Base-by-base conservation (phyloP, 1,140 invertebrate genomes). In the Homarus americanus region DNA sequence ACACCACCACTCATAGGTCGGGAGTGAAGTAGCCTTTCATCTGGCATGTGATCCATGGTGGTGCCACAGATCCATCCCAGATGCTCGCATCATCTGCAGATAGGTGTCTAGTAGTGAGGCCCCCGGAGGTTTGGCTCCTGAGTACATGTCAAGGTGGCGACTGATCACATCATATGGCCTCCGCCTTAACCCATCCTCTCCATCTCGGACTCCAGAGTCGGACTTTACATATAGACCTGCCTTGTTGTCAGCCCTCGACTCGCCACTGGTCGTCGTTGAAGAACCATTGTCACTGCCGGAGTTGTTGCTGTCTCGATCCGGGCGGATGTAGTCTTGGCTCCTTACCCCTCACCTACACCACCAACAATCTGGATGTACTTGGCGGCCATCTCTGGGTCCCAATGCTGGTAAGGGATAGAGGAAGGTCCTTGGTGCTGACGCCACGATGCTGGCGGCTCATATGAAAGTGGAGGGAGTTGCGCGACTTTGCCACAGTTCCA, bases 381-480 rank as follows among this genome's bases (percentile, higher is more conserved):
- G 66, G 95, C 95, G 32, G 97, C 97, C 32, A 98, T 95, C 90
- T 98, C 97, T 0, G 97, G 97, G 94, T 98, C 97, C 93, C 98
- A 98, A 3, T 80, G 97, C 97, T 12, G 97, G 97, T 97, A 98
- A 98, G 49, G 97, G 97, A 92, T 98, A 94, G 17, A 4, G 97
- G 97, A 82, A 98, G 95, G 94, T 98, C 97, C 95, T 98, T 98
- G 72, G 97, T 98, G 93, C 97, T 97, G 93, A 98, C 98, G 73
- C 97, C 97, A 38, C 97, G 96, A 94, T 98, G 97, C 94, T 98
- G 97, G 32, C 97, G 96, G 78, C 97, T 97, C 97, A 98, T 98
- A 94, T 98, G 97, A 36, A 97, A 98, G 94, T 98, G 97, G 20
- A 98, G 95, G 0, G 97, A 98, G 94, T 98, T 98, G 49, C 97